phyloP scores from a whole-genome alignment of 2,888 invertebrate species.

The Nezara viridula region DNA sequence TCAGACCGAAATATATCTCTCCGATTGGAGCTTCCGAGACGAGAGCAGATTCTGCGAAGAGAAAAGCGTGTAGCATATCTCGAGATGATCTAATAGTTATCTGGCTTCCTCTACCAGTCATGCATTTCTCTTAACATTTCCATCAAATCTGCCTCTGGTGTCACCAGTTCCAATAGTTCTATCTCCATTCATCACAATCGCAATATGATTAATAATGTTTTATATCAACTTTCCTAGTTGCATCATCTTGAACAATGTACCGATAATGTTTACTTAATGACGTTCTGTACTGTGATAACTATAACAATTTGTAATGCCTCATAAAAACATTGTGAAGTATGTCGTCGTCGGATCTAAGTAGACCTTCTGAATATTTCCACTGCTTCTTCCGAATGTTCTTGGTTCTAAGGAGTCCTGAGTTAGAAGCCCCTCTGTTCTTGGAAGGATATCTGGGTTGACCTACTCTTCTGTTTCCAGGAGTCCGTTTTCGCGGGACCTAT shows the following conservation, averaged over 20 bases:
- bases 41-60: not conserved
- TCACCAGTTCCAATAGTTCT: not conserved
- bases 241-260: not conserved
- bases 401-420: not conserved
- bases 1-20: not conserved
- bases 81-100: not conserved
- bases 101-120: not conserved
- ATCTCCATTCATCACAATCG: not conserved
- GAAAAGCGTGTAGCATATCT: not conserved
- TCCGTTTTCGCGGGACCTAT: not conserved
- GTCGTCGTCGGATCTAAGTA: too few species aligned
- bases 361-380: not conserved
- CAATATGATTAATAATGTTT: not conserved
- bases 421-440: not conserved
- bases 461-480: not conserved
- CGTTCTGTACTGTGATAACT: too few species aligned
- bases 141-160: not conserved
- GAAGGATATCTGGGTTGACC: constrained; percentile 2
- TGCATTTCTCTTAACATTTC: not conserved
- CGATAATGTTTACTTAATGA: too few species aligned
- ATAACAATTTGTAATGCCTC: too few species aligned
- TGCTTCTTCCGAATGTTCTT: not conserved
- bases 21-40: not conserved
- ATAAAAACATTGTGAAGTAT: too few species aligned
- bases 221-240: not conserved